phyloP scores from a whole-genome alignment of 2,797 vertebrate species.

The Pantherophis vulpinus region DNA sequence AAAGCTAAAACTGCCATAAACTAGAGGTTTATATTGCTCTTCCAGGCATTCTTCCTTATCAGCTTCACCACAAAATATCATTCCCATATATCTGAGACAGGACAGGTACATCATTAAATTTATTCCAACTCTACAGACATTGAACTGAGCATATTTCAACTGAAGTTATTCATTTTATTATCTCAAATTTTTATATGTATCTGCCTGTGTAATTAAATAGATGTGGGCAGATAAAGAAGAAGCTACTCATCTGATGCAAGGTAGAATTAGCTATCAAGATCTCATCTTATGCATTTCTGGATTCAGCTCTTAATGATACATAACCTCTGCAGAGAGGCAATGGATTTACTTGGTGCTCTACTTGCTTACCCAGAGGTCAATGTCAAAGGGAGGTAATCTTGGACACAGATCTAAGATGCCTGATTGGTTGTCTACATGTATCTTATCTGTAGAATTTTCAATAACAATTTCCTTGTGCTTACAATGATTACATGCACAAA shows the following conservation, averaged over 20 bases:
- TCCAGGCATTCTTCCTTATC: conserved; percentile 38
- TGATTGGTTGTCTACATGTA: background rate
- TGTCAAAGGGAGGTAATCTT: background rate
- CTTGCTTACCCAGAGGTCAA: background rate
- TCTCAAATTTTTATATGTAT: background rate
- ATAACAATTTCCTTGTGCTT: background rate
- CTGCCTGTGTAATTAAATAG: background rate
- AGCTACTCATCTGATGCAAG: background rate
- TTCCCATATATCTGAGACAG: background rate
- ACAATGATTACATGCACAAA: too few species aligned
- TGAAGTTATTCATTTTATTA: conserved; percentile 10
- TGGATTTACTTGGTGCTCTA: too few species aligned
- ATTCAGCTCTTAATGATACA: background rate
- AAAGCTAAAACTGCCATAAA: conserved; percentile 46
- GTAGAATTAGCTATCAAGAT: background rate
- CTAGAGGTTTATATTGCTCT: conserved; percentile 43
- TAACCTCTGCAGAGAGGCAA: background rate
- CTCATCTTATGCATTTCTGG: background rate
- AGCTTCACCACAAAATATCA: conserved; percentile 32
- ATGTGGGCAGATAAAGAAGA: background rate
- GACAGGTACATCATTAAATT: conserved; percentile 2
- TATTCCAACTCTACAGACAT: background rate
- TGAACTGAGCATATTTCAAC: conserved; percentile 5
- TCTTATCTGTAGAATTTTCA: background rate
- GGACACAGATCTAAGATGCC: background rate